Base-by-base conservation (phyloP, 1,140 invertebrate species). In the Conus ventricosus region DNA sequence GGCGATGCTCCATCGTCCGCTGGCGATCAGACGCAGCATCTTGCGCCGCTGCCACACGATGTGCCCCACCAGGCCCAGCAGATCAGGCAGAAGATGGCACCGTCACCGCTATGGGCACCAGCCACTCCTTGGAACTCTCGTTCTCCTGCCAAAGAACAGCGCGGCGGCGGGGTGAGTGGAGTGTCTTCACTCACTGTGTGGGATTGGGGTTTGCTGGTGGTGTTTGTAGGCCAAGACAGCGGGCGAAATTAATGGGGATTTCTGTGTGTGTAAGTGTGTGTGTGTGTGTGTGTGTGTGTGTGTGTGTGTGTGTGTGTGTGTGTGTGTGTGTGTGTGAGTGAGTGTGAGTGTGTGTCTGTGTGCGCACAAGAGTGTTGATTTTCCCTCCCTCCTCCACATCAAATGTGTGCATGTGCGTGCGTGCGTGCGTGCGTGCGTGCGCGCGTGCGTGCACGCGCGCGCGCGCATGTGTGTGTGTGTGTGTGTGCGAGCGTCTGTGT, bases 1-100 rank as follows among this genome's bases (percentile, higher is more conserved):
- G 25, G 90, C 88, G 27, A 94, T 93, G 81, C 90, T 89, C 92
- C 93, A 94, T 90, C 91, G 67, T 94, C 85, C 85, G 67, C 89
- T 92, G 57, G 92, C 82, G 39, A 93, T 85, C 90, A 92, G 90
- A 71, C 88, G 55, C 8, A 85, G 11, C 55, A 89, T 81, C 67
- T 85, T 87, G 82, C 78, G 60, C 10, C 76, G 53, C 81, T 90
- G 88, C 25, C 80, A 86, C 39, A 89, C 39, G 87, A 90, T 87
- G 87, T 90, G 89, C 4, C 80, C 90, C 3, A 84, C 54, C n/a
- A 90, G 10, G 57, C 57, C 82, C 27, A 76, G 17, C 4, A 89
- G 5, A 90, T n/a, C 10, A 81, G 55, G 6, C 57, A 20, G 53
- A 84, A 71, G 15, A 91, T 7, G 23, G 84, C 7, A 92, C 83